Percentiles rank a stretch among this genome's conserved stretches.
These are phyloP conservation scores for Penelope pileata DNA, from an alignment of 2,113 vertebrate genomes.

Conservation along the genomic window DNA sequence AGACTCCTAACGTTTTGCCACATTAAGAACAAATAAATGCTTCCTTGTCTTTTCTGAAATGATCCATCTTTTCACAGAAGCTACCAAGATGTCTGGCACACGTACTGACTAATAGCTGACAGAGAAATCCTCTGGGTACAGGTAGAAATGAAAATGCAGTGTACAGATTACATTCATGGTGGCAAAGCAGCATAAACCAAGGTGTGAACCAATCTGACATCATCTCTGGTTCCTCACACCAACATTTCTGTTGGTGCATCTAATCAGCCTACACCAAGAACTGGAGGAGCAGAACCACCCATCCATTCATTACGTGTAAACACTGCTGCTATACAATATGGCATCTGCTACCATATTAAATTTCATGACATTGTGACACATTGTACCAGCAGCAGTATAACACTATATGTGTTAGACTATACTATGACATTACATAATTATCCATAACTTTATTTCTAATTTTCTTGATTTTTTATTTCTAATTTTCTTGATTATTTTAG, in stretches of 20 bases:
- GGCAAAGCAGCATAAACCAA: not conserved
- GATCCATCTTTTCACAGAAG: not conserved
- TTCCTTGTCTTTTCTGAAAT: not conserved
- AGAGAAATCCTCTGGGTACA: accelerated
- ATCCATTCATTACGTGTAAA: not conserved
- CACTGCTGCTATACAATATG: not conserved
- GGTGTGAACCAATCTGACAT: not conserved
- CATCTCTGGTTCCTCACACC: not conserved
- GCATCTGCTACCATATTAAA: not conserved
- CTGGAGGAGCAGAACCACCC: not conserved
- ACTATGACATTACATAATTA: not conserved
- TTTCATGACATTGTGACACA: not conserved
- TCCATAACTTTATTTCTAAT: not conserved
- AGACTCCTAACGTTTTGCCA: not conserved
- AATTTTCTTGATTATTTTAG: not conserved
- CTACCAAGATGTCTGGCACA: not conserved
- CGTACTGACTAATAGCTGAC: not conserved
- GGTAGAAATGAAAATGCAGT: not conserved
- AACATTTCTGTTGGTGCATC: not conserved
- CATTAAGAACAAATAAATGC: not conserved
- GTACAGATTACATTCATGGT: not conserved
- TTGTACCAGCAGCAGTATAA: not conserved
- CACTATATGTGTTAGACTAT: not conserved
- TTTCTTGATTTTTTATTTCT: too few species aligned
- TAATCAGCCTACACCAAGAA: not conserved